Base-by-base conservation (phyloP, 2,113 vertebrate genomes). In the Ptyas mucosa region DNA sequence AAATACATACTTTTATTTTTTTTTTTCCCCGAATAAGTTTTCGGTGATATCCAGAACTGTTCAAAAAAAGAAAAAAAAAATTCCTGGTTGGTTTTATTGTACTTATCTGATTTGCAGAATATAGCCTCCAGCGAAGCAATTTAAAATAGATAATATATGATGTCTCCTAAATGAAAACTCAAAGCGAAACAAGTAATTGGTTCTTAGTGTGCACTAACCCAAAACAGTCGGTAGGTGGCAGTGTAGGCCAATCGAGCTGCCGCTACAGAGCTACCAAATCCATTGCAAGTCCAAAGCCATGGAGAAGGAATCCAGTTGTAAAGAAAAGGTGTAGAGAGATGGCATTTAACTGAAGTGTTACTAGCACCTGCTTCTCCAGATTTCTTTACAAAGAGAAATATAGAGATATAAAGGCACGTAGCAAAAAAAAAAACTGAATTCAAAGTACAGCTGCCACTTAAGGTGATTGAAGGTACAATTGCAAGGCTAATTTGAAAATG, bases 201-300 rank as follows among this genome's bases (percentile, higher is more conserved):
- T 29, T 85, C 15, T 20, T 69, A 55, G 93, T 95, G 91, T 69
- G 94, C 89, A 24, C 51, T 91, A 75, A 69, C 92, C 94, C 8
- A 91, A 20, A 94, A 15, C 91, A 54, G 93, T 95, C 97, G 95
- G 96, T 97, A 97, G 97, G 94, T 97, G 97, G 94, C 96, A 97
- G 20, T 96, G 93, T 96, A 96, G 96, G 95, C 95, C 96, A 97
- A 97, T 95, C 92, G 96, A 96, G 95, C 43, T 93, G 11, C 89
- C 89, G 20, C 20, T 34, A 20, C 57, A 46, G 39, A 92, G 90
- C 91, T 89, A 43, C 69, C 1, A 53, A 0, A 0, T 49, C 89
- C 88, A 89, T 91, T 93, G 39, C 75, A 53, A 81, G 14, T 58
- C 15, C 7, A 0, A 7, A 24, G 3, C 4, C 20, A 0, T 15